A percentile compares a stretch with the other conserved stretches of the same genome.
Evolutionary conservation across 2,888 invertebrate species (phyloP).

Genomic region (Plagiodera versicolora): DNA sequence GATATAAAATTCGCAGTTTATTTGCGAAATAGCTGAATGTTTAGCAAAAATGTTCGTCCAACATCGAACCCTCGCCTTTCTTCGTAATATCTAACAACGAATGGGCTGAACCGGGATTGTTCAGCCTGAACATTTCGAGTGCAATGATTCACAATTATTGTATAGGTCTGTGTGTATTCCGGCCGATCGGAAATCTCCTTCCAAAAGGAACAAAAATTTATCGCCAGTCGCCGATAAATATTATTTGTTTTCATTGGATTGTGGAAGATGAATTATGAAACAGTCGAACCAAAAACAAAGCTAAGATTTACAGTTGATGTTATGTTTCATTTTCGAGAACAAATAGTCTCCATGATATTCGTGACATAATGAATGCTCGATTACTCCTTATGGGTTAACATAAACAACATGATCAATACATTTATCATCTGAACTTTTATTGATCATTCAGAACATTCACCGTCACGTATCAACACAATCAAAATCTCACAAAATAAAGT

Average conservation of each 20-base stretch:
- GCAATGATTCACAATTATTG: conserved; percentile 37
- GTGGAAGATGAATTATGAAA: background rate
- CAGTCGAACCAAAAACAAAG: background rate
- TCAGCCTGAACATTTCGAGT: conserved; percentile 36
- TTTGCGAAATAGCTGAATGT: background rate
- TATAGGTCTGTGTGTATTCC: background rate
- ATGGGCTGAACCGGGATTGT: conserved; percentile 31
- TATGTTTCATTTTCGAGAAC: too few species aligned
- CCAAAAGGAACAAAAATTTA: background rate
- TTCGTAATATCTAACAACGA: conserved; percentile 39
- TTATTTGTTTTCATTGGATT: background rate
- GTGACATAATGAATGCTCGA: too few species aligned
- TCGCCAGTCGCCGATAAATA: background rate
- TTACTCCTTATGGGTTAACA: too few species aligned
- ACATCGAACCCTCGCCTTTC: conserved; percentile 21
- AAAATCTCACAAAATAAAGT: too few species aligned
- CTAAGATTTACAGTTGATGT: too few species aligned
- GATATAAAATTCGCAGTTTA: background rate
- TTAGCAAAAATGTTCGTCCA: background rate
- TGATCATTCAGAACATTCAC: too few species aligned
- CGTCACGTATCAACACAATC: too few species aligned
- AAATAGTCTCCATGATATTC: too few species aligned
- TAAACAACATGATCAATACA: too few species aligned
- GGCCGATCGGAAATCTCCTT: background rate
- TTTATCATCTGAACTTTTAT: too few species aligned